phyloP scores from a whole-genome alignment of 2,888 invertebrate genomes.

The Drosophila maculinotata region DNA sequence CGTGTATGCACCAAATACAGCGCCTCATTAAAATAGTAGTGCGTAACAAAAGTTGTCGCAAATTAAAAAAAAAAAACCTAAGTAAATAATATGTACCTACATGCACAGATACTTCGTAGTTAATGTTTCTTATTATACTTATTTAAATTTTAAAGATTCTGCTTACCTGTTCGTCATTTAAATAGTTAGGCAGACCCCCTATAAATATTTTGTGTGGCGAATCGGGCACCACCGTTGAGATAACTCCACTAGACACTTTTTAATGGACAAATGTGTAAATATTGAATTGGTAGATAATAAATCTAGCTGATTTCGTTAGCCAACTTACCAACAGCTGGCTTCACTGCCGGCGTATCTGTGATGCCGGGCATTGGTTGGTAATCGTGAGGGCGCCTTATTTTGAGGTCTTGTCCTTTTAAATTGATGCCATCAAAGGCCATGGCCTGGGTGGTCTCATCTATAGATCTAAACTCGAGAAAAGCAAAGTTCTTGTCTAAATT shows the following conservation, averaged over 20 bases:
- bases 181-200: constrained; percentile 98
- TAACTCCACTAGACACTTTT: constrained; percentile 87
- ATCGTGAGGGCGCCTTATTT: constrained; percentile 98
- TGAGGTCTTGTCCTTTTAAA: constrained; percentile 99
- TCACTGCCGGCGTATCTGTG: constrained; percentile 94
- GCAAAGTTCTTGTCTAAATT: constrained; percentile 99
- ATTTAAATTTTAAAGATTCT: too few relatives aligned
- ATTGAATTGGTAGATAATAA: neutral
- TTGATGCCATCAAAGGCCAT: constrained; percentile 99
- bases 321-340: constrained; percentile 90
- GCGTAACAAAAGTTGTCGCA: too few relatives aligned
- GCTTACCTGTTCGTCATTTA: constrained; percentile 99
- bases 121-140: too few relatives aligned
- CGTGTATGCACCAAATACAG: too few relatives aligned
- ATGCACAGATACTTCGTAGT: too few relatives aligned
- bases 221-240: constrained; percentile 97
- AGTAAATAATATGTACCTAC: too few relatives aligned
- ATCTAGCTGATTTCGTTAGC: neutral
- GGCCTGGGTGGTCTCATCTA: constrained; percentile 99
- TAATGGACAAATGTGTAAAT: constrained; percentile 10
- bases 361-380: constrained; percentile 99
- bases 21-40: too few relatives aligned
- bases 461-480: constrained; percentile 97
- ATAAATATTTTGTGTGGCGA: constrained; percentile 99
- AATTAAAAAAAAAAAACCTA: too few relatives aligned